phyloP scores from a whole-genome alignment of 2,113 vertebrate species.

The Sturnus vulgaris region DNA sequence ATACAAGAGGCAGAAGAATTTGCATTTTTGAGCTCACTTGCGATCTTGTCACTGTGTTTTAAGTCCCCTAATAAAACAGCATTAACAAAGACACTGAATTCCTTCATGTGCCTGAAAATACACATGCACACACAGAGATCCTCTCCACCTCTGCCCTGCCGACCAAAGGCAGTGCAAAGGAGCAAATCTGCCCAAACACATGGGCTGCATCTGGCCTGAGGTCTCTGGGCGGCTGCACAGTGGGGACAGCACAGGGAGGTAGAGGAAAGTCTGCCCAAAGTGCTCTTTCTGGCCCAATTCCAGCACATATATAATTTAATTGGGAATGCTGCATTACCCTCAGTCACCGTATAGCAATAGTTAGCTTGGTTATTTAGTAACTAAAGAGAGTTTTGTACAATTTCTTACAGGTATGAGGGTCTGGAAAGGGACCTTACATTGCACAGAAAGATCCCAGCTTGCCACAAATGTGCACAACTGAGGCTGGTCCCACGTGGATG shows the following conservation, averaged over 20 bases:
- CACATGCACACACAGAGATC: neutral
- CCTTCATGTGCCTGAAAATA: neutral
- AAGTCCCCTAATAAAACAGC: neutral
- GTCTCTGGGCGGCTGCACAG: neutral
- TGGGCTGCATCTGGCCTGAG: neutral
- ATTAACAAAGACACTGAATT: neutral
- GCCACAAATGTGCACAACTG: neutral
- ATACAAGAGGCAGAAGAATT: neutral
- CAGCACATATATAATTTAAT: neutral
- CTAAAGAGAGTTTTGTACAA: neutral
- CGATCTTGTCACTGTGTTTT: neutral
- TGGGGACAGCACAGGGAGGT: rapidly evolving
- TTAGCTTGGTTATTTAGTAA: neutral
- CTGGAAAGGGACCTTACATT: neutral
- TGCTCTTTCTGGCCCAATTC: neutral
- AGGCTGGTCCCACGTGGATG: neutral
- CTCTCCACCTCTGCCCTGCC: neutral
- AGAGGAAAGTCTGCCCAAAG: neutral
- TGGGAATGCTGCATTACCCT: neutral
- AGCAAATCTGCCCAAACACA: neutral
- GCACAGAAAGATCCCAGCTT: neutral
- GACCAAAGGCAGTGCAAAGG: neutral
- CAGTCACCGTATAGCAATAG: neutral
- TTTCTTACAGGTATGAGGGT: neutral
- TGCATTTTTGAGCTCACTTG: neutral